A percentile compares a stretch with the other conserved stretches of the same genome.
Conservation (phyloP, 2,797 vertebrate species). For the Peromyscus eremicus region DNA sequence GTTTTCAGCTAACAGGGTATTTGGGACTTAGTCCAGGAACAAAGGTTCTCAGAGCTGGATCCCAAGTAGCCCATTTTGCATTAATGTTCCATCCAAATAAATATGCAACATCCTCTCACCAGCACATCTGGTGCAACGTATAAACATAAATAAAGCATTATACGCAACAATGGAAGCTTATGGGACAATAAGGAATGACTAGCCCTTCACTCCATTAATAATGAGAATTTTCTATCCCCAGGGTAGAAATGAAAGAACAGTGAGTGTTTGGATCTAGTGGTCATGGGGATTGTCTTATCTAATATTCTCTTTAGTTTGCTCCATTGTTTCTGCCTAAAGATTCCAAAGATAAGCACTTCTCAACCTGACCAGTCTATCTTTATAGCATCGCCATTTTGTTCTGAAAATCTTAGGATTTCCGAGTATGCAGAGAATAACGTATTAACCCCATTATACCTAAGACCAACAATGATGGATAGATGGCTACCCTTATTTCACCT, state of each 20-base stretch:
- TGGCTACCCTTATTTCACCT: not conserved
- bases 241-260: not conserved
- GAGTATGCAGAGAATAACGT: slow-evolving; percentile 9
- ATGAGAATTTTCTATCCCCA: not conserved
- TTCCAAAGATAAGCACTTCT: not conserved
- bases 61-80: not conserved
- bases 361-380: not conserved
- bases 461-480: not conserved
- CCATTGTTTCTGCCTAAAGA: not conserved
- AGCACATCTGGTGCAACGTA: not conserved
- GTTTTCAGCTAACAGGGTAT: not conserved
- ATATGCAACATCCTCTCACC: not conserved
- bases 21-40: not conserved
- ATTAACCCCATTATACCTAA: not conserved
- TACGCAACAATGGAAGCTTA: not conserved
- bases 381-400: not conserved
- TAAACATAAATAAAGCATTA: not conserved
- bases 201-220: not conserved
- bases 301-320: not conserved
- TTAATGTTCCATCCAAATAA: slow-evolving; percentile 4
- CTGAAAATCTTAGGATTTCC: not conserved
- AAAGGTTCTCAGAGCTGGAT: not conserved
- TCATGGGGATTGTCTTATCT: not conserved
- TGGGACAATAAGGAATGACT: not conserved
- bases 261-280: not conserved